phyloP scores from a whole-genome alignment of 30 jellyfish, hydroid and myxozoan species.

The Aurelia aurita region DNA sequence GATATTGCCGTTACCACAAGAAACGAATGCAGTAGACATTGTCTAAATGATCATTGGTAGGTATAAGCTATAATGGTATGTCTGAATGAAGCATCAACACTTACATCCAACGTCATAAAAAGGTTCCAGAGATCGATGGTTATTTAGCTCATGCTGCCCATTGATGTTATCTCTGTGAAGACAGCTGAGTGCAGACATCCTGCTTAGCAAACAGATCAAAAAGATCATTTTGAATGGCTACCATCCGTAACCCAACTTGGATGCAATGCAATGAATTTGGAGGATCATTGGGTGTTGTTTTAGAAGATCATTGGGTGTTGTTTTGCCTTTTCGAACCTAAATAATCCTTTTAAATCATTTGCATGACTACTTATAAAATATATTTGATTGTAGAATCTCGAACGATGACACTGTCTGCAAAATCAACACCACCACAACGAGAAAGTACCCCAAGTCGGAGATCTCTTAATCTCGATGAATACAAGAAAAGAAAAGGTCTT shows the following conservation, averaged over 20 bases:
- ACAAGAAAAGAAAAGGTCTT: slow-evolving; percentile 92
- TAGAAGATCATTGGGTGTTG: neutral
- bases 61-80: too few relatives aligned
- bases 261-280: neutral
- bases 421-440: slow-evolving; percentile 74
- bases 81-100: too few relatives aligned
- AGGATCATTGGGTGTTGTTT: neutral
- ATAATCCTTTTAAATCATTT: neutral
- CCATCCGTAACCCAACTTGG: neutral
- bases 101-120: too few relatives aligned
- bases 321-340: neutral
- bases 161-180: too few relatives aligned
- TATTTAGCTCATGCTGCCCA: too few relatives aligned
- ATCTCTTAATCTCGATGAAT: slow-evolving; percentile 94
- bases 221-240: too few relatives aligned
- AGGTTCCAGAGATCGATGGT: too few relatives aligned
- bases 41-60: too few relatives aligned
- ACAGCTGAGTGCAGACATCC: too few relatives aligned
- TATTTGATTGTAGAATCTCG: slow-evolving; percentile 62
- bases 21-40: too few relatives aligned
- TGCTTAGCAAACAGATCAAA: too few relatives aligned
- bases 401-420: slow-evolving; percentile 89
- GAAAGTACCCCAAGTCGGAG: slow-evolving; percentile 88
- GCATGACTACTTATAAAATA: neutral
- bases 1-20: too few relatives aligned